phyloP scores from a whole-genome alignment of 2,888 invertebrate species.

The Drosophila formosana region DNA sequence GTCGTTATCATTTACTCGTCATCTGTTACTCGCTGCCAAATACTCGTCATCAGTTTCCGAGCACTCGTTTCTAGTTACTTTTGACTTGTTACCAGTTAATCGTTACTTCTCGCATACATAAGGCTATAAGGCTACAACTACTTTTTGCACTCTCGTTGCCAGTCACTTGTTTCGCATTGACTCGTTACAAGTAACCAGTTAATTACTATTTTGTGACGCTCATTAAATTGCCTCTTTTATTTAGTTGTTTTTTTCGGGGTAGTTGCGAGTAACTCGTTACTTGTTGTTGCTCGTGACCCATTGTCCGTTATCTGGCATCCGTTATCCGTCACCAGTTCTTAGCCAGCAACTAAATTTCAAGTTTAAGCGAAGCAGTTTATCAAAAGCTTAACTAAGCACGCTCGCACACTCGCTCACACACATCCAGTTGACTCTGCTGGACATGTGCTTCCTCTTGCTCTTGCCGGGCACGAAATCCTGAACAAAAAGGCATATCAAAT shows the following conservation, averaged over 20 bases:
- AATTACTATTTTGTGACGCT: not conserved
- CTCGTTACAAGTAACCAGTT: not conserved
- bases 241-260: not conserved
- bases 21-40: not conserved
- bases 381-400: conserved; percentile 74
- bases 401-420: conserved; percentile 6
- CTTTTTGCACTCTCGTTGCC: not conserved
- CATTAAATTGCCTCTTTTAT: not conserved
- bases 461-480: conserved; percentile 10
- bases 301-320: not conserved
- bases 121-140: not conserved
- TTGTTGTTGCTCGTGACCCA: not conserved
- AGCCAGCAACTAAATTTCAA: conserved; percentile 25
- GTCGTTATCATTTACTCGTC: not conserved
- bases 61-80: not conserved
- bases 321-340: conserved; percentile 9
- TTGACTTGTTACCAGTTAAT: not conserved
- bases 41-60: not conserved
- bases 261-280: not conserved
- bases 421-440: not conserved
- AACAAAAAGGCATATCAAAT: conserved; percentile 38
- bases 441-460: conserved; percentile 13
- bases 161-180: not conserved
- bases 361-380: conserved; percentile 64
- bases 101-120: not conserved